phyloP scores from a whole-genome alignment of 1,140 invertebrate genomes.

The Polyergus mexicanus region DNA sequence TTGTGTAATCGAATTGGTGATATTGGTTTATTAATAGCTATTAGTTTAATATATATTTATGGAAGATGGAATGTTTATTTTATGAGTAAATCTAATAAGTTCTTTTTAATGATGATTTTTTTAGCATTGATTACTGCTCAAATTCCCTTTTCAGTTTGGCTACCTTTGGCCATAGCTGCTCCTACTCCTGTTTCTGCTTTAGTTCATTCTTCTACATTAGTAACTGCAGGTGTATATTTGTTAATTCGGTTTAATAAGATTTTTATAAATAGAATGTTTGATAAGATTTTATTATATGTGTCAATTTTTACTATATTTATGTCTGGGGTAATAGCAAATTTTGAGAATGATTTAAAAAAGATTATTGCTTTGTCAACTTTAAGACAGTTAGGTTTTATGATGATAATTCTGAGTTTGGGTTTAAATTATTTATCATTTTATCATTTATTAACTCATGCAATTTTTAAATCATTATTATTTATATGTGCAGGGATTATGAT shows the following conservation, averaged over 20 bases:
- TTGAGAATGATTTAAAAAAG: too few relatives aligned
- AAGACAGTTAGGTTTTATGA: conserved; percentile 90
- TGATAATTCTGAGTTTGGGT: conserved; percentile 86
- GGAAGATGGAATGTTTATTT: conserved; percentile 80
- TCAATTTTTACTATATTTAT: too few relatives aligned
- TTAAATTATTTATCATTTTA: not conserved
- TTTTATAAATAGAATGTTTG: too few relatives aligned
- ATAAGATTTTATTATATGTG: too few relatives aligned
- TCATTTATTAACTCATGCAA: too few relatives aligned
- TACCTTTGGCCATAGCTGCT: conserved; percentile 91
- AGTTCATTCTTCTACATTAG: conserved; percentile 88
- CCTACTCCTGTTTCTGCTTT: too few relatives aligned
- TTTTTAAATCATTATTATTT: too few relatives aligned
- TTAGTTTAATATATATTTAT: conserved; percentile 87
- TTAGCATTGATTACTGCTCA: conserved; percentile 90
- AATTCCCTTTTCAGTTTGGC: conserved; percentile 90
- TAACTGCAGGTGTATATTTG: conserved; percentile 87
- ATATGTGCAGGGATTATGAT: too few relatives aligned
- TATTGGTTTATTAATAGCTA: conserved; percentile 87
- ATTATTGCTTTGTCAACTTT: conserved; percentile 92
- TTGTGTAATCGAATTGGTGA: conserved; percentile 89
- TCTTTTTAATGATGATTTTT: conserved; percentile 83
- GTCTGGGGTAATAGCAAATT: too few relatives aligned
- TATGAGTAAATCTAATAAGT: conserved; percentile 59
- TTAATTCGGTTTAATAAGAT: too few relatives aligned